Evolutionary conservation across 2,797 vertebrate genomes (phyloP).

Genomic region (Pangasius larnaudii): DNA sequence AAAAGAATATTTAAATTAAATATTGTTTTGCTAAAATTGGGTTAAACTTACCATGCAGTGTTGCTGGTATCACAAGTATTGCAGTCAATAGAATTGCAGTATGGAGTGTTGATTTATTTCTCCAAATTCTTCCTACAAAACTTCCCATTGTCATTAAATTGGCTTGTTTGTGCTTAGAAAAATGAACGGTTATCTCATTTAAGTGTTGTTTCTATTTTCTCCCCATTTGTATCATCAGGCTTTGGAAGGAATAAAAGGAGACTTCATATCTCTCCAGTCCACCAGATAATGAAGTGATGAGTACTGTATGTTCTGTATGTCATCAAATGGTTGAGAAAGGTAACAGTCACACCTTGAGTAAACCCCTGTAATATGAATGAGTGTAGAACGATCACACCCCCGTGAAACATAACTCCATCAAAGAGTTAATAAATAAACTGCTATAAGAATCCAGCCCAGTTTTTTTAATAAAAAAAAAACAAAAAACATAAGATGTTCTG

Average conservation of each 20-base stretch:
- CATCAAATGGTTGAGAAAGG: neutral
- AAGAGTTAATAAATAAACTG: conserved; percentile 22
- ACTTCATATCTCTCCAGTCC: neutral
- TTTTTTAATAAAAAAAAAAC: neutral
- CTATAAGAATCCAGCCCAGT: neutral
- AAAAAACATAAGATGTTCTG: neutral
- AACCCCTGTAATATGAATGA: neutral
- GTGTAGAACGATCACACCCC: neutral
- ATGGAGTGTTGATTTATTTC: neutral
- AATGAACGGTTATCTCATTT: neutral
- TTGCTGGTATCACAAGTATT: neutral
- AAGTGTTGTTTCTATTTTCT: neutral
- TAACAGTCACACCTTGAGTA: conserved; percentile 46
- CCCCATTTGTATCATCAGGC: neutral
- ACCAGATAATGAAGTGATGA: conserved; percentile 19
- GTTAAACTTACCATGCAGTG: neutral
- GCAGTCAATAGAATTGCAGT: neutral
- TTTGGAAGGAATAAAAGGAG: neutral
- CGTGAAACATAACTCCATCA: neutral
- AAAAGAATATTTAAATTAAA: neutral
- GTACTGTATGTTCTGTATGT: neutral
- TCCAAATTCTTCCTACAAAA: neutral
- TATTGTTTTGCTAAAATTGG: neutral
- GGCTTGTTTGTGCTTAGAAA: neutral
- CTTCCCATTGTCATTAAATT: neutral